Evolutionary conservation across 2,888 invertebrate genomes (phyloP), one percentile per base, ranked within the genome.

Genomic region (Epiperipatus broadwayi): DNA sequence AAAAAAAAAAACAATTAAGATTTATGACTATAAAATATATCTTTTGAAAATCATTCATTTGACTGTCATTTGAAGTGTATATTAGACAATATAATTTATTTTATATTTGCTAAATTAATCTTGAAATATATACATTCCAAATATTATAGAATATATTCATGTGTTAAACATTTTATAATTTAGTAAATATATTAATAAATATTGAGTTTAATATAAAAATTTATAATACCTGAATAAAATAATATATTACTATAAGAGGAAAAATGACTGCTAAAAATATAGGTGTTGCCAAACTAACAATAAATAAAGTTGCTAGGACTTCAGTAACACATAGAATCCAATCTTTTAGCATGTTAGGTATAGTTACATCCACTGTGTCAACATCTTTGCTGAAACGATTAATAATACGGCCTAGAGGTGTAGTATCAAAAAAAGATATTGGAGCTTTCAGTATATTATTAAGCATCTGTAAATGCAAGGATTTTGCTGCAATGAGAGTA

Each of bases 171-270:
- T n/a, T n/a, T n/a, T n/a, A n/a, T n/a, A n/a, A n/a, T n/a, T n/a
- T n/a, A n/a, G n/a, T n/a, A n/a, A n/a, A n/a, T n/a, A n/a, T n/a
- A n/a, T n/a, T n/a, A n/a, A n/a, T n/a, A n/a, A n/a, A n/a, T n/a
- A n/a, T n/a, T n/a, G n/a, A n/a, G n/a, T n/a, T n/a, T n/a, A n/a
- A 19, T 27, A 14, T 2, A 14, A 19, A 35, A n/a, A 18, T 18
- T 16, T 3, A 14, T 5, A 14, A 58, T 41, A 60, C 50, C 64
- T 66, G 52, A 42, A 56, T 50, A 41, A 41, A 35, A 27, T 40
- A 46, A 21, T 44, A 43, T 14, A 46, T 10, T 3, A 46, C 7
- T 5, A 35, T 21, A 2, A 46, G 34, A 7, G 46, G 45, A 5
- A 29, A 10, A 19, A 38, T 20, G 8, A 30, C 32, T 2, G 25